Evolutionary conservation across 2,888 invertebrate genomes (phyloP).

Genomic region (Sarcophaga subvicina): DNA sequence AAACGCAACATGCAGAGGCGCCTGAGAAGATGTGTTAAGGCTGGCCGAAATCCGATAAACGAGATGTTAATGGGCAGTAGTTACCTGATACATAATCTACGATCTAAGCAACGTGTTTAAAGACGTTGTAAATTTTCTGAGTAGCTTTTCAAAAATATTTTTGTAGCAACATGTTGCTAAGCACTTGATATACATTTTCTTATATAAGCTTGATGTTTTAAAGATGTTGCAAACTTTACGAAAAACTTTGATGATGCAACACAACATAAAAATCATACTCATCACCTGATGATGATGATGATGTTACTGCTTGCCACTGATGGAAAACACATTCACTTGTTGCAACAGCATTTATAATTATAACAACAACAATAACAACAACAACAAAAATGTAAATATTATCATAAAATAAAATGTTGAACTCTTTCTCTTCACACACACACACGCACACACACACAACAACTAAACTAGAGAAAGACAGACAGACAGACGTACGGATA

Average conservation of each 20-base stretch:
- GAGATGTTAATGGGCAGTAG: too few species aligned
- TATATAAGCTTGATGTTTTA: not conserved
- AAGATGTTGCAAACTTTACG: constrained; percentile 27
- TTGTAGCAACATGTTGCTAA: not conserved
- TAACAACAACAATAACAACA: too few species aligned
- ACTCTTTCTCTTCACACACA: constrained; percentile 44
- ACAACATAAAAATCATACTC: constrained; percentile 11
- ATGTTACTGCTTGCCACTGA: constrained; percentile 13
- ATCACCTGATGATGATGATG: constrained; percentile 1
- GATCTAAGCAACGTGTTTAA: too few species aligned
- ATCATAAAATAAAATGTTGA: constrained; percentile 29
- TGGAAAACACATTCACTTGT: constrained; percentile 69
- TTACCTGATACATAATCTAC: too few species aligned
- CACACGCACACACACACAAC: not conserved
- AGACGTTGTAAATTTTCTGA: too few species aligned
- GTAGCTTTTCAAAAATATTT: too few species aligned
- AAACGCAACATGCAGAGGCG: too few species aligned
- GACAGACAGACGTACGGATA: not conserved
- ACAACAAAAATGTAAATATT: constrained; percentile 33
- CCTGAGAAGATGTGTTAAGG: too few species aligned
- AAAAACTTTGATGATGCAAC: constrained; percentile 20
- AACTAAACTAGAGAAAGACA: not conserved
- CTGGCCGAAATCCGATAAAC: too few species aligned
- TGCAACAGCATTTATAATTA: constrained; percentile 35
- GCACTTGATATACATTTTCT: not conserved